These are phyloP conservation scores for Diplosoma virens DNA, from an alignment of 23 tunicate genomes.

Conservation along the genomic window DNA sequence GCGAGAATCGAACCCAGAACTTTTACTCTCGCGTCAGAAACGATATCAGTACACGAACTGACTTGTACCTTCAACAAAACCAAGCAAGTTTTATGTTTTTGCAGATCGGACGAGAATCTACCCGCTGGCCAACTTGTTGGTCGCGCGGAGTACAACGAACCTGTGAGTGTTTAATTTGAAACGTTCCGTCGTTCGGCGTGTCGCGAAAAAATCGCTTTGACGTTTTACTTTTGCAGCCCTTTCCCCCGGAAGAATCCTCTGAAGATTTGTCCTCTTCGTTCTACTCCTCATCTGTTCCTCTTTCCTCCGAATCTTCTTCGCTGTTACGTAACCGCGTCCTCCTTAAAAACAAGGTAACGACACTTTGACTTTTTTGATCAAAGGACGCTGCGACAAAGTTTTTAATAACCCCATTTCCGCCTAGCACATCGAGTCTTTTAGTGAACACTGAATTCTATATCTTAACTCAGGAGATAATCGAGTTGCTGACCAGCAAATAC, in stretches of 20 bases:
- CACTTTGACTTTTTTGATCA: too few relatives aligned
- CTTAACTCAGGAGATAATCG: slow-evolving; percentile 42
- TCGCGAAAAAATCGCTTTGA: not conserved
- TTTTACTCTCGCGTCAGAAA: too few relatives aligned
- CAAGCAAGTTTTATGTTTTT: too few relatives aligned
- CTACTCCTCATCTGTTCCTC: not conserved
- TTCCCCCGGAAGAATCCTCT: not conserved
- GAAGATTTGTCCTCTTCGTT: not conserved
- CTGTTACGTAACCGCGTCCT: not conserved
- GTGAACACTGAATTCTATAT: too few relatives aligned
- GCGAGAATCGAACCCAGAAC: too few relatives aligned
- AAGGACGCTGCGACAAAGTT: too few relatives aligned
- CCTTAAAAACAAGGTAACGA: not conserved
- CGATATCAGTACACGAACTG: too few relatives aligned
- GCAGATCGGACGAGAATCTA: not conserved
- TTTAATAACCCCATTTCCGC: too few relatives aligned
- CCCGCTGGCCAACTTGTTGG: slow-evolving; percentile 13
- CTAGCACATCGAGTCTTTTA: too few relatives aligned
- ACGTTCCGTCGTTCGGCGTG: not conserved
- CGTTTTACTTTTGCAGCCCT: too few relatives aligned
- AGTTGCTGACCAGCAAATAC: slow-evolving; percentile 38
- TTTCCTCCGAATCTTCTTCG: not conserved
- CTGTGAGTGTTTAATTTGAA: not conserved
- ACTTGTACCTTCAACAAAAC: too few relatives aligned
- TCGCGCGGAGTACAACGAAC: slow-evolving; percentile 2